Evolutionary conservation across 2,888 invertebrate species (phyloP).

Genomic region (Drosophila mimica): DNA sequence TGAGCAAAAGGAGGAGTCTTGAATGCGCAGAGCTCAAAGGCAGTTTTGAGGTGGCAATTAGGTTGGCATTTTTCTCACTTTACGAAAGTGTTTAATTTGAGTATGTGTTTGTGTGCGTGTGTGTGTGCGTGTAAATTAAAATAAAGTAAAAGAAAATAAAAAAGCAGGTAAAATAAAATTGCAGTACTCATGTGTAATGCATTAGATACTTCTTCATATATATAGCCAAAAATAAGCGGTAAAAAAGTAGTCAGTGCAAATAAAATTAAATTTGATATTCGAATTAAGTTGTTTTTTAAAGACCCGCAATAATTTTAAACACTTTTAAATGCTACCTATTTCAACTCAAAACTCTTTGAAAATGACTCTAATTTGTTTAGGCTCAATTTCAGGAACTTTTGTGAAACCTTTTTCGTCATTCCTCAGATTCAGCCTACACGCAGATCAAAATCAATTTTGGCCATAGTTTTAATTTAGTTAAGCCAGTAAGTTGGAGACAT

Average conservation of each 20-base stretch:
- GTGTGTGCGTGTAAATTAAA: background rate
- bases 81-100: constrained; percentile 36
- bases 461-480: constrained; percentile 70
- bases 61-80: constrained; percentile 36
- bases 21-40: constrained; percentile 13
- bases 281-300: background rate
- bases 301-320: background rate
- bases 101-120: constrained; percentile 9
- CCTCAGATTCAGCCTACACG: background rate
- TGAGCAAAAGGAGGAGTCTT: constrained; percentile 18
- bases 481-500: constrained; percentile 31
- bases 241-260: background rate
- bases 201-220: background rate
- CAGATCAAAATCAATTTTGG: constrained; percentile 43
- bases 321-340: background rate
- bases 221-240: background rate
- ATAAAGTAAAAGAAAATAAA: background rate
- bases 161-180: background rate
- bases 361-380: constrained; percentile 23
- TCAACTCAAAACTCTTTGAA: background rate
- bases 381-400: constrained; percentile 40
- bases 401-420: constrained; percentile 9
- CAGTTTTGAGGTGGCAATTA: constrained; percentile 50
- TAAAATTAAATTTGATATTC: background rate
- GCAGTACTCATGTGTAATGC: background rate